Base-by-base conservation (phyloP, 1,140 invertebrate species). In the Samia ricini region DNA sequence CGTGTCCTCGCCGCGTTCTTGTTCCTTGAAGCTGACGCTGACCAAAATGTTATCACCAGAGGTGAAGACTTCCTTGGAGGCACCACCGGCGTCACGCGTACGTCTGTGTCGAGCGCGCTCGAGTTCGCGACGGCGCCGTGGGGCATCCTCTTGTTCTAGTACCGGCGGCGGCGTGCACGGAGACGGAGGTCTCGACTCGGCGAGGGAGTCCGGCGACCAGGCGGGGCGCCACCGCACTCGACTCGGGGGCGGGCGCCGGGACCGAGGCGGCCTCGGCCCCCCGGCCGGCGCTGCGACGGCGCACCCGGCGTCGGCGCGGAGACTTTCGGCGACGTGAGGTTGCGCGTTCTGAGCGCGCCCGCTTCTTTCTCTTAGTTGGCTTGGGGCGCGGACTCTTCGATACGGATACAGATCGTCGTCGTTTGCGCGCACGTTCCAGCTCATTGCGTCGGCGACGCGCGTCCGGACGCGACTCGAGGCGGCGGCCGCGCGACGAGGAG, bases 21-120 rank as follows among this genome's bases (percentile, higher is more conserved):
- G 94, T 67, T 95, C 95, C 75, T 95, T 95, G 81, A 98, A 98
- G 84, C 96, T 97, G 5, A 98, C 96, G 83, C 96, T 97, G 0
- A 98, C 96, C 26, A 97, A 91, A 60, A 98, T 98, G 78, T 97
- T 97, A 85, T 97, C 96, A 4, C 97, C 97, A 22, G 96, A 97
- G 0, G 96, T 95, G 77, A 97, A 97, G 0, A 98, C 96, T 89
- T 97, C 96, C 83, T 98, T 98, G 0, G 94, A 95, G 1, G 95
- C 95, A 84, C 92, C 74, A 76, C 90, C 29, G 71, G 60, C 68
- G 72, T 76, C 91, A 78, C 59, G 85, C 58, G 50, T 79, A 80
- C 66, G 89, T 76, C 61, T 79, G 68, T 52, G 77, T 54, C 69
- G 67, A 70, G 66, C 61, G 67, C 74, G 71, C 52, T 71, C 91